Percentiles rank a stretch among this genome's conserved stretches.
phyloP scores from a whole-genome alignment of 2,888 invertebrate genomes.

The Rutpela maculata region DNA sequence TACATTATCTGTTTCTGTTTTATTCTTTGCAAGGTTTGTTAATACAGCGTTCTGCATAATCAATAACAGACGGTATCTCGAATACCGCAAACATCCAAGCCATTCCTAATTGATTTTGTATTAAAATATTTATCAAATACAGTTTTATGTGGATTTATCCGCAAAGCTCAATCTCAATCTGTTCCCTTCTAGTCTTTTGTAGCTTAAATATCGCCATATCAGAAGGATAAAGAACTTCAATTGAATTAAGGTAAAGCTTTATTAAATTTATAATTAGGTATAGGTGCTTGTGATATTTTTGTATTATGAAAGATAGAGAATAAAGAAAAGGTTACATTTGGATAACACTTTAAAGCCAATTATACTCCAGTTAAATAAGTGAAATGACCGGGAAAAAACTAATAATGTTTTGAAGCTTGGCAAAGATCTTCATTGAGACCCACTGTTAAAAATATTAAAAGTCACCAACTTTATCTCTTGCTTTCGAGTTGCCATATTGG shows the following conservation, averaged over 20 bases:
- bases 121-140: conserved; percentile 3
- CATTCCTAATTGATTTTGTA: conserved; percentile 7
- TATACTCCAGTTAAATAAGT: too few relatives aligned
- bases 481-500: too few relatives aligned
- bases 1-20: not conserved
- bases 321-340: too few relatives aligned
- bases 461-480: too few relatives aligned
- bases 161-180: not conserved
- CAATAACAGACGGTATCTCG: not conserved
- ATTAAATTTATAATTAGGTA: not conserved
- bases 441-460: too few relatives aligned
- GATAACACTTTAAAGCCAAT: too few relatives aligned
- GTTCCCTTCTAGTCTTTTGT: not conserved
- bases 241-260: not conserved
- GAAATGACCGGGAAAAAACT: too few relatives aligned
- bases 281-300: too few relatives aligned
- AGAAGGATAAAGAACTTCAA: not conserved
- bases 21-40: not conserved
- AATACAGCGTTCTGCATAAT: not conserved
- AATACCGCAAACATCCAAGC: not conserved
- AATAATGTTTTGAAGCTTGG: too few relatives aligned
- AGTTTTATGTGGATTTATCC: not conserved
- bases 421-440: too few relatives aligned
- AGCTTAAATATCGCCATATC: not conserved
- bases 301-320: too few relatives aligned